These are phyloP conservation scores for Sebastes fasciatus DNA, from an alignment of 2,113 vertebrate species.

Conservation along the genomic window DNA sequence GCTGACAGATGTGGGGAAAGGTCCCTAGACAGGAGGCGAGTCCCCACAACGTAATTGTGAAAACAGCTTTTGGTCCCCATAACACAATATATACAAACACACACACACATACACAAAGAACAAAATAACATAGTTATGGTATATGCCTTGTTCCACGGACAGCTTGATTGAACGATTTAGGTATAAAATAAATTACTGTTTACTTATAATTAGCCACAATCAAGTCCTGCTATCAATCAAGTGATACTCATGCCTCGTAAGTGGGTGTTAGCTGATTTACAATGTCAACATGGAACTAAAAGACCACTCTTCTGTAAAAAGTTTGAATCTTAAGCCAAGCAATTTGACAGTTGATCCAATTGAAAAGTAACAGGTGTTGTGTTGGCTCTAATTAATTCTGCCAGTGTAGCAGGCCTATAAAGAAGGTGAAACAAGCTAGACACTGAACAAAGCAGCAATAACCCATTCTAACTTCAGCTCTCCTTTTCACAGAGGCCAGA, in stretches of 20 bases:
- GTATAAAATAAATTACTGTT: conserved; percentile 43
- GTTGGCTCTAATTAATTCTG: conserved; percentile 50
- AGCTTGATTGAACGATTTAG: conserved; percentile 3
- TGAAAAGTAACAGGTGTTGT: conserved; percentile 43
- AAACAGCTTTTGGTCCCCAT: too few species aligned
- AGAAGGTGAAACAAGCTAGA: conserved; percentile 13
- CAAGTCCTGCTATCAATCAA: conserved; percentile 38
- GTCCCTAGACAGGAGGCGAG: background rate
- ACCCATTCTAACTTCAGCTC: conserved; percentile 5
- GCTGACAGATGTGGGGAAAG: background rate
- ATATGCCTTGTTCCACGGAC: background rate
- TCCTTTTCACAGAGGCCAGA: conserved; percentile 31
- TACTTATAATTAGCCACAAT: conserved; percentile 31
- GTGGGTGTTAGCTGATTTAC: conserved; percentile 19
- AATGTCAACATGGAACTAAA: conserved; percentile 24
- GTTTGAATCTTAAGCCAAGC: conserved; percentile 20
- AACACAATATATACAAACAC: background rate
- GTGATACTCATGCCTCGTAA: background rate
- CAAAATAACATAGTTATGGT: background rate
- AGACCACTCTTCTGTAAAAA: conserved; percentile 20
- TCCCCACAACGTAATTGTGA: background rate
- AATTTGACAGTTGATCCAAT: conserved; percentile 41
- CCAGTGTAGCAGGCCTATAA: background rate
- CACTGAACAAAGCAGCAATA: conserved; percentile 35
- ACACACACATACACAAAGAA: background rate